Percentiles rank a stretch among this genome's conserved stretches.
These are phyloP conservation scores for Abrostola triplasia DNA, from an alignment of 2,888 invertebrate genomes.

Conservation along the genomic window DNA sequence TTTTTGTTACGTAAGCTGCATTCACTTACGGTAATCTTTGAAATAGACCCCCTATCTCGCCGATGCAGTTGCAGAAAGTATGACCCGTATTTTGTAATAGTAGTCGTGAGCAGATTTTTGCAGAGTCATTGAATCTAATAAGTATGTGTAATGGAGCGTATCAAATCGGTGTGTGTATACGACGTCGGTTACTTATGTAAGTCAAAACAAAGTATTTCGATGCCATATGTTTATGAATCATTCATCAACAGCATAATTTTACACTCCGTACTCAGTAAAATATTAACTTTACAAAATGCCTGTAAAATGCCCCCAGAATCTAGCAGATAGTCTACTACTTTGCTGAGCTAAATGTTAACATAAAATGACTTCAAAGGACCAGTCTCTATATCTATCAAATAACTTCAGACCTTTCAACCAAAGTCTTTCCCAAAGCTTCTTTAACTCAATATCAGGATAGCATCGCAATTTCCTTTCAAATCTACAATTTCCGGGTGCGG, in stretches of 20 bases:
- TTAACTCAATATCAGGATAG: conserved; percentile 4
- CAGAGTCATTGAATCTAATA: background rate
- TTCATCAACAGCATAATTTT: too few relatives aligned
- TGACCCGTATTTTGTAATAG: conserved; percentile 20
- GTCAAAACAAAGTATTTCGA: too few relatives aligned
- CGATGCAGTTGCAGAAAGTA: conserved; percentile 18
- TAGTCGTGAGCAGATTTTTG: conserved; percentile 1
- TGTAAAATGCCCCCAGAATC: too few relatives aligned
- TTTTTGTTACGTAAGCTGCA: conserved; percentile 29
- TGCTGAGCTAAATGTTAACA: too few relatives aligned
- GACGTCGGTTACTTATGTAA: background rate
- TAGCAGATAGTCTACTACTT: too few relatives aligned
- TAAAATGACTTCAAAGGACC: background rate
- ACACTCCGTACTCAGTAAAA: too few relatives aligned
- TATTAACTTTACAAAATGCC: too few relatives aligned
- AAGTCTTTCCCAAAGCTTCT: background rate
- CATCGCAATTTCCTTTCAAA: conserved; percentile 6
- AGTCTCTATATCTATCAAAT: background rate
- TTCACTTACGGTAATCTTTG: conserved; percentile 20
- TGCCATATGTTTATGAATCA: too few relatives aligned
- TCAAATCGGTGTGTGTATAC: background rate
- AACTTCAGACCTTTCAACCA: background rate
- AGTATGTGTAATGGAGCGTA: background rate
- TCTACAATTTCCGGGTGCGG: conserved; percentile 35
- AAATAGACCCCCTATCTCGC: conserved; percentile 23